Conservation (phyloP, 2,797 vertebrate species). For the Kryptolebias ocellatus region DNA sequence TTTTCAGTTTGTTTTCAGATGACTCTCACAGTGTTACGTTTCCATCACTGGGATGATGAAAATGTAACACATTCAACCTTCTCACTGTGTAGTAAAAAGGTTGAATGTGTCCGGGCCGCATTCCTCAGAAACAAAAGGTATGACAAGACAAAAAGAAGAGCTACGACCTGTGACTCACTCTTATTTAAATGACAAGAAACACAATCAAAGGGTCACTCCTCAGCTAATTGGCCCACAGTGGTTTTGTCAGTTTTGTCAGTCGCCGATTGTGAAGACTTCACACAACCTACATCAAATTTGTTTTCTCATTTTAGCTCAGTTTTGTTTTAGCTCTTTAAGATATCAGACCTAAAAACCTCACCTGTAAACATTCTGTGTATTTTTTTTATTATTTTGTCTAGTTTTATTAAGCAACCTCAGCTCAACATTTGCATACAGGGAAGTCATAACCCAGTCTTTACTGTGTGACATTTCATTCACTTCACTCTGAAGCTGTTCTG, state of each 20-base stretch:
- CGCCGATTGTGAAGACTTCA: background rate
- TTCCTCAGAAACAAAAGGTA: background rate
- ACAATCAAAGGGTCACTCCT: background rate
- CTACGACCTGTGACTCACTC: background rate
- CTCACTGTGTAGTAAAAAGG: background rate
- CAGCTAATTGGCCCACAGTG: background rate
- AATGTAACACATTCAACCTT: too few relatives aligned
- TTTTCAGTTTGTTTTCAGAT: background rate
- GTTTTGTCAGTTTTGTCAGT: too few relatives aligned
- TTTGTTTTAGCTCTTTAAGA: too few relatives aligned
- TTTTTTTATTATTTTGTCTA: background rate
- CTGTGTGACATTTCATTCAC: background rate
- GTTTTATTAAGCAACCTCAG: background rate
- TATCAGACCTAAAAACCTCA: too few relatives aligned
- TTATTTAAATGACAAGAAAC: background rate
- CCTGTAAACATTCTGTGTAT: too few relatives aligned
- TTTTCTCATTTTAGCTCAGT: too few relatives aligned
- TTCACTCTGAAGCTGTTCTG: background rate
- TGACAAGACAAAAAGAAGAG: background rate
- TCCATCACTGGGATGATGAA: too few relatives aligned
- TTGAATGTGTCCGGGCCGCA: background rate
- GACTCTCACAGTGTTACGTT: background rate
- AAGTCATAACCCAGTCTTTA: background rate
- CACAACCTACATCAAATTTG: too few relatives aligned
- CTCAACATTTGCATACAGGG: background rate